These are phyloP conservation scores for Meriones psammophilus DNA, from an alignment of 2,797 vertebrate species.

Conservation along the genomic window DNA sequence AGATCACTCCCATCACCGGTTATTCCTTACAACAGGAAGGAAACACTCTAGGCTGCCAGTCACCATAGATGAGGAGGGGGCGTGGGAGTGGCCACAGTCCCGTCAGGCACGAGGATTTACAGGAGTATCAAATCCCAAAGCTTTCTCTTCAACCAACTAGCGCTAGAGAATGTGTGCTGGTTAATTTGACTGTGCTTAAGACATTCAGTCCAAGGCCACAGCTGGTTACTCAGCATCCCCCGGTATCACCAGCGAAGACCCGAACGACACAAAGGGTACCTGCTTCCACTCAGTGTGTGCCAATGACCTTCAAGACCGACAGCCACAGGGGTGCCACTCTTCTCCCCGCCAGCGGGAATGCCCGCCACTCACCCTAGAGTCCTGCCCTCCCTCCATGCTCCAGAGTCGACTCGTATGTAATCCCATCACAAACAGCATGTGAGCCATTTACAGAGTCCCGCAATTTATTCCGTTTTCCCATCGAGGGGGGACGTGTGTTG, in stretches of 20 bases:
- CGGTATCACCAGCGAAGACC: neutral
- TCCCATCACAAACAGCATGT: conserved; percentile 69
- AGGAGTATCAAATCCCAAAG: neutral
- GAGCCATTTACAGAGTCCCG: conserved; percentile 73
- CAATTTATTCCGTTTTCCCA: conserved; percentile 79
- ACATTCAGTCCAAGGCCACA: neutral
- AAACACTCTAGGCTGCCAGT: neutral
- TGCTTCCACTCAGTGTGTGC: neutral
- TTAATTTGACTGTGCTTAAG: neutral
- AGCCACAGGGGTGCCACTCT: neutral
- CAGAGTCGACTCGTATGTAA: conserved; percentile 75
- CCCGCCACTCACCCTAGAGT: neutral
- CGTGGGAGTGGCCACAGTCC: neutral
- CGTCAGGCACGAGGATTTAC: neutral
- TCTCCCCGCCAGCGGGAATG: neutral
- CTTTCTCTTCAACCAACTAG: neutral
- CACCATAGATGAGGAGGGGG: neutral
- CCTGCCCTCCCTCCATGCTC: conserved; percentile 49
- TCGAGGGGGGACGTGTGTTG: conserved; percentile 78
- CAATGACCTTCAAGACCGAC: conserved; percentile 37
- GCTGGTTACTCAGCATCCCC: neutral
- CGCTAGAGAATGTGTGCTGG: neutral
- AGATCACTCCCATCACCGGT: neutral
- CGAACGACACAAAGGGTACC: neutral
- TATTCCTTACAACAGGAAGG: neutral